Evolutionary conservation across 2,797 vertebrate species (phyloP).

Genomic region (Sarcophilus harrisii): DNA sequence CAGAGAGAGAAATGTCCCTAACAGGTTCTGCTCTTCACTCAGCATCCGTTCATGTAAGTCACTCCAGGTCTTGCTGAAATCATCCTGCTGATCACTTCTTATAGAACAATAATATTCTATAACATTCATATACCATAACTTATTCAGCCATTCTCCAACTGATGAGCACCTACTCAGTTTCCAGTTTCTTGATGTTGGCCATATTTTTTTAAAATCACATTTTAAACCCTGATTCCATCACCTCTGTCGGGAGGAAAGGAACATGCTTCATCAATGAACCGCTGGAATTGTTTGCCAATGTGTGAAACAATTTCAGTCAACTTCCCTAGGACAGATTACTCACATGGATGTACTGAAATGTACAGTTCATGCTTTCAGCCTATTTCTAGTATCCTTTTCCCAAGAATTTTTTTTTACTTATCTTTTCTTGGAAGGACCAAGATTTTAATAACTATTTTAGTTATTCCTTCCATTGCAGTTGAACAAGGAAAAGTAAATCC

Average conservation of each 20-base stretch:
- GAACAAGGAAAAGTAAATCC: neutral
- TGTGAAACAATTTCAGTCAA: neutral
- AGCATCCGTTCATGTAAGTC: no score
- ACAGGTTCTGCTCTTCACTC: no score
- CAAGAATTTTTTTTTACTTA: neutral
- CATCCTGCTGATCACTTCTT: no score
- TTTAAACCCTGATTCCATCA: neutral
- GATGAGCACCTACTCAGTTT: no score
- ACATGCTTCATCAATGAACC: neutral
- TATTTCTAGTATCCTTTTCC: neutral
- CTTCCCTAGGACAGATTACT: neutral
- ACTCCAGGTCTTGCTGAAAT: no score
- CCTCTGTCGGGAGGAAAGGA: neutral
- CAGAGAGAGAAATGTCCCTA: no score
- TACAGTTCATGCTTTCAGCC: neutral
- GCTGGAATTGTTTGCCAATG: neutral
- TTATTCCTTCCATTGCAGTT: neutral
- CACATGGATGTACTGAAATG: neutral
- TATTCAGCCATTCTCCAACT: no score
- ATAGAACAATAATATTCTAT: no score
- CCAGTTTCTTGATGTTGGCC: no score
- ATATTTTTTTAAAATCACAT: neutral
- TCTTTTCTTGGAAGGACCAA: neutral
- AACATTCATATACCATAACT: no score
- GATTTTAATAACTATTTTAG: neutral